Evolutionary conservation across 2,797 vertebrate genomes (phyloP).

Genomic region (Arrhamphus sclerolepis): DNA sequence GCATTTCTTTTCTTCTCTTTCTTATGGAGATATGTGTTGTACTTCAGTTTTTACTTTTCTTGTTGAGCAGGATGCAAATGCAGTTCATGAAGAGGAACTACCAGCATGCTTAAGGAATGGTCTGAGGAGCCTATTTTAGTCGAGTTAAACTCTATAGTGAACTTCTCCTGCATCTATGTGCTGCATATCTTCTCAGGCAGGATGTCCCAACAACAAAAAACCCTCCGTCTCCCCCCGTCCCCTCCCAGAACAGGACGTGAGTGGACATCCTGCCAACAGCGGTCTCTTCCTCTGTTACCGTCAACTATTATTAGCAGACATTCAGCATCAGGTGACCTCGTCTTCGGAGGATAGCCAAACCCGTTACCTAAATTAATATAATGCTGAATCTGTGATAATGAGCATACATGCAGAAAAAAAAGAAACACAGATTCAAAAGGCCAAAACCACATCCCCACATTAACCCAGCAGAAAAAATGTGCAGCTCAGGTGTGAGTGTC

Average conservation of each 20-base stretch:
- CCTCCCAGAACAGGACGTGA: conserved; percentile 72
- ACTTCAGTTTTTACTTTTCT: too few relatives aligned
- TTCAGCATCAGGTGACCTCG: conserved; percentile 53
- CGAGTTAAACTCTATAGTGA: too few relatives aligned
- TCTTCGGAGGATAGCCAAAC: conserved; percentile 6
- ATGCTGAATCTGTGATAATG: conserved; percentile 14
- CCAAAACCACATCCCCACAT: conserved; percentile 6
- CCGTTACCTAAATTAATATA: conserved; percentile 14
- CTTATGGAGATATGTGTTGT: too few relatives aligned
- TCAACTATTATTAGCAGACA: conserved; percentile 62
- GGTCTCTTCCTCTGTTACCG: conserved; percentile 69
- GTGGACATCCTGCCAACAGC: conserved; percentile 74
- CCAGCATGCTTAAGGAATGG: too few relatives aligned
- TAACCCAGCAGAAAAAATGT: conserved; percentile 35
- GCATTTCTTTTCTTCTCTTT: too few relatives aligned
- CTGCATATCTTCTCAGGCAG: conserved; percentile 48
- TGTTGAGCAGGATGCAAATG: too few relatives aligned
- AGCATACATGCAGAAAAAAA: background rate
- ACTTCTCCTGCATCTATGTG: conserved; percentile 58
- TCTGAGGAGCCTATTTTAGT: too few relatives aligned
- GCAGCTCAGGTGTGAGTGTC: conserved; percentile 25
- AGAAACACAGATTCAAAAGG: background rate
- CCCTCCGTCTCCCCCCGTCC: conserved; percentile 55
- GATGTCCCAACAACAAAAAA: conserved; percentile 69
- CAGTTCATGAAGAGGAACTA: too few relatives aligned